Evolutionary conservation across 1,140 invertebrate genomes (phyloP).

Genomic region (Ostrea edulis): DNA sequence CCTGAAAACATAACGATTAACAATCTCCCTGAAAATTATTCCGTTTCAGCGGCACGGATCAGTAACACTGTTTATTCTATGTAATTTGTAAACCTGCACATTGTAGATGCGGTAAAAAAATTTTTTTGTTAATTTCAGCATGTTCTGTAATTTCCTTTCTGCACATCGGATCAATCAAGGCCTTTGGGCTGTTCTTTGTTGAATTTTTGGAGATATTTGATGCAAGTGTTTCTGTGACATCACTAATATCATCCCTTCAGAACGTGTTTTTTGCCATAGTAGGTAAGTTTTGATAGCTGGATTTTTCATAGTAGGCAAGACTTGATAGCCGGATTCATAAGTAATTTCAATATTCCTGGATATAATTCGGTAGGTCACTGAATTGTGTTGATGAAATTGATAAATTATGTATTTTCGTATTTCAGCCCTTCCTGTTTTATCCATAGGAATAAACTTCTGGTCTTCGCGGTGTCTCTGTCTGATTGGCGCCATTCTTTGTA

Average conservation of each 20-base stretch:
- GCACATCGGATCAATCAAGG: conserved; percentile 32
- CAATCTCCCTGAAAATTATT: too few species aligned
- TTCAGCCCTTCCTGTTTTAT: conserved; percentile 50
- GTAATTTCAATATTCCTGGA: too few species aligned
- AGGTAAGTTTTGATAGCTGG: not conserved
- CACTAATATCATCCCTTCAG: conserved; percentile 28
- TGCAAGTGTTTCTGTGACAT: conserved; percentile 36
- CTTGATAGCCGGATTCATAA: too few species aligned
- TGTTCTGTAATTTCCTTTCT: conserved; percentile 24
- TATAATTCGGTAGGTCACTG: too few species aligned
- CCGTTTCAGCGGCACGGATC: too few species aligned
- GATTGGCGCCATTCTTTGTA: conserved; percentile 26
- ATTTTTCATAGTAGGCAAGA: not conserved
- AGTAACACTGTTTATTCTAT: too few species aligned
- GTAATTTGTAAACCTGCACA: too few species aligned
- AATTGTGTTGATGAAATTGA: too few species aligned
- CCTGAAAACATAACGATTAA: too few species aligned
- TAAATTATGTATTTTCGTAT: not conserved
- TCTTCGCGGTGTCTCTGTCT: conserved; percentile 34
- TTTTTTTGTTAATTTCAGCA: conserved; percentile 26
- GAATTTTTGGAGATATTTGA: conserved; percentile 42
- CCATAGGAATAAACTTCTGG: conserved; percentile 39
- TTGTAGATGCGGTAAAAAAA: too few species aligned
- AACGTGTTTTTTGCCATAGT: not conserved
- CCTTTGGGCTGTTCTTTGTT: conserved; percentile 43